A percentile compares a stretch with the other conserved stretches of the same genome.
phyloP scores from a whole-genome alignment of 2,797 vertebrate genomes.

The Moxostoma hubbsi region DNA sequence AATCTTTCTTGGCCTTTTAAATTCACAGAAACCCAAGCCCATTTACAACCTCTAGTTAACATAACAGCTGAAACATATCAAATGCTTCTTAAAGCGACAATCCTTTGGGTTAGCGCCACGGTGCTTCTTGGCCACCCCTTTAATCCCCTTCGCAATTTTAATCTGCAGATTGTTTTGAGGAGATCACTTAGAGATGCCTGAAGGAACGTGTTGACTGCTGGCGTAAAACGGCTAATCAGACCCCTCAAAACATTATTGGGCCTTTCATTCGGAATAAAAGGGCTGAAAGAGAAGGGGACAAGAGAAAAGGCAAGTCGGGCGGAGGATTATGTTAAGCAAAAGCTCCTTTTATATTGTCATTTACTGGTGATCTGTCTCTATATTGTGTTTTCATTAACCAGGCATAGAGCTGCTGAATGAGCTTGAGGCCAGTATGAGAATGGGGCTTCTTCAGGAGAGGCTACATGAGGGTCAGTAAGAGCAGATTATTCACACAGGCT shows the following conservation, averaged over 20 bases:
- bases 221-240: slow-evolving; percentile 61
- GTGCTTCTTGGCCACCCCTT: slow-evolving; percentile 39
- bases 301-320: slow-evolving; percentile 64
- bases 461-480: slow-evolving; percentile 59
- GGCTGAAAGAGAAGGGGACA: slow-evolving; percentile 57
- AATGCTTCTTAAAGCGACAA: slow-evolving; percentile 49
- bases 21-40: slow-evolving; percentile 29
- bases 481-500: slow-evolving; percentile 65
- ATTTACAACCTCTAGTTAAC: slow-evolving; percentile 43
- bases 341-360: slow-evolving; percentile 69
- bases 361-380: slow-evolving; percentile 67
- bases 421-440: slow-evolving; percentile 36
- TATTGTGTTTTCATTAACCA: slow-evolving; percentile 69
- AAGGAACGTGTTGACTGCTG: slow-evolving; percentile 59
- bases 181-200: slow-evolving; percentile 60
- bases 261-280: slow-evolving; percentile 53
- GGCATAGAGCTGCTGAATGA: slow-evolving; percentile 55
- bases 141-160: slow-evolving; percentile 64
- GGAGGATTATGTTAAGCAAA: slow-evolving; percentile 68
- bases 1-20: slow-evolving; percentile 35
- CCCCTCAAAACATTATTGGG: slow-evolving; percentile 57
- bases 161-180: slow-evolving; percentile 62
- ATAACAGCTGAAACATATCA: slow-evolving; percentile 50
- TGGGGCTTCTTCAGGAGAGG: slow-evolving; percentile 50
- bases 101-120: slow-evolving; percentile 47